These are phyloP conservation scores for Phyllostomus hastatus DNA, from an alignment of 2,113 vertebrate species.

Conservation along the genomic window DNA sequence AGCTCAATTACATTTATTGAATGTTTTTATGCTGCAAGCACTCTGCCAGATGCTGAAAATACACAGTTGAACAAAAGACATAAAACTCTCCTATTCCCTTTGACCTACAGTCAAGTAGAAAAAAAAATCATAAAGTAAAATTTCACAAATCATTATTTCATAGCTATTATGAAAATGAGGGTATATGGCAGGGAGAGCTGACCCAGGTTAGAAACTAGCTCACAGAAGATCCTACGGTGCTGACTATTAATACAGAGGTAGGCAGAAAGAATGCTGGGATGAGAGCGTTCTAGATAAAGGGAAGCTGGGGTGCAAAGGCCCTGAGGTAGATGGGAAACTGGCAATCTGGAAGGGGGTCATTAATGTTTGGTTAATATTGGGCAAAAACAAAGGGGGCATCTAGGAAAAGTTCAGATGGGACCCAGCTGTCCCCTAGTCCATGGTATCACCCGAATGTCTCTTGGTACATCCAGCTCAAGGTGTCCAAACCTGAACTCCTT, in stretches of 20 bases:
- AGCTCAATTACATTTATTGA: neutral
- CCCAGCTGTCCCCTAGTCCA: accelerated
- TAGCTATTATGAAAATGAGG: neutral
- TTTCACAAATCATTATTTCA: neutral
- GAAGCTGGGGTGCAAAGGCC: neutral
- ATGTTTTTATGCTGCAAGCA: neutral
- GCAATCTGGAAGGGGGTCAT: neutral
- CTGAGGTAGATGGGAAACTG: neutral
- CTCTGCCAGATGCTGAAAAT: neutral
- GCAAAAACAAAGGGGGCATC: neutral
- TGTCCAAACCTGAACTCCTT: neutral
- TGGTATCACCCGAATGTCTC: neutral
- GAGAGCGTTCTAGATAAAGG: neutral
- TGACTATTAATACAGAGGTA: neutral
- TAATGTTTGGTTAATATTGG: neutral
- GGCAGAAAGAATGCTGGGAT: neutral
- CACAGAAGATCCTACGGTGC: neutral
- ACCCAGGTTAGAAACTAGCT: neutral
- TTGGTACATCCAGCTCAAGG: neutral
- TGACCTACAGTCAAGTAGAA: neutral
- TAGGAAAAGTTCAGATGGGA: neutral
- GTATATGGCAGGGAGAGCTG: neutral
- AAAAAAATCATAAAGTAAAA: neutral
- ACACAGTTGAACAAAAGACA: neutral
- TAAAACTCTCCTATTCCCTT: neutral